phyloP scores from a whole-genome alignment of 2,888 invertebrate species.

The Operophtera brumata region DNA sequence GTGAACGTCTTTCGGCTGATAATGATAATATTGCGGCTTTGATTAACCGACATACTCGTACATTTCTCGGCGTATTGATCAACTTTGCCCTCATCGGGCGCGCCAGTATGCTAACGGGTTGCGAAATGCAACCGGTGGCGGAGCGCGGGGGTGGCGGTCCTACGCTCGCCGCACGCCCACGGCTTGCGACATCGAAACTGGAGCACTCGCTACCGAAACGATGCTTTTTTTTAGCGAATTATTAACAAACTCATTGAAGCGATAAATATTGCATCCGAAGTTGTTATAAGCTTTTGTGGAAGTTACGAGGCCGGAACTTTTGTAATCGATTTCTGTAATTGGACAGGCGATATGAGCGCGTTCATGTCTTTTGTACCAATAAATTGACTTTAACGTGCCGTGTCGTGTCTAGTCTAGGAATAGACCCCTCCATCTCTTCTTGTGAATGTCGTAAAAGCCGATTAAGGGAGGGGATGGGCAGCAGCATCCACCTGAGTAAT shows the following conservation, averaged over 20 bases:
- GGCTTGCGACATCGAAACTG: slow-evolving; percentile 69
- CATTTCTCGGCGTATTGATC: slow-evolving; percentile 35
- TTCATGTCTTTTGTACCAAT: slow-evolving; percentile 25
- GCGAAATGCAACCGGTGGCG: slow-evolving; percentile 38
- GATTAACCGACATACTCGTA: not conserved
- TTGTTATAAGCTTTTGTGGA: slow-evolving; percentile 39
- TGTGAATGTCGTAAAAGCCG: too few species aligned
- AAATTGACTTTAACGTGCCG: not conserved
- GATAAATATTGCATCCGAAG: slow-evolving; percentile 45
- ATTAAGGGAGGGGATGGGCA: too few species aligned
- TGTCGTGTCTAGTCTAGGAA: not conserved
- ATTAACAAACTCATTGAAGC: slow-evolving; percentile 53
- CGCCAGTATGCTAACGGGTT: slow-evolving; percentile 52
- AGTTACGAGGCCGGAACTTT: slow-evolving; percentile 34
- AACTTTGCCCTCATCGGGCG: slow-evolving; percentile 45
- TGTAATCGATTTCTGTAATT: slow-evolving; percentile 28
- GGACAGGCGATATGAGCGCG: slow-evolving; percentile 17
- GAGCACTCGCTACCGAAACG: slow-evolving; percentile 67
- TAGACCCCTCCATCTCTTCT: too few species aligned
- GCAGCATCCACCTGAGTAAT: too few species aligned
- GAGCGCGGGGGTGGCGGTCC: slow-evolving; percentile 61
- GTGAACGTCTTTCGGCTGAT: too few species aligned
- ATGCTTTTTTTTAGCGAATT: slow-evolving; percentile 58
- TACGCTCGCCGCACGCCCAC: slow-evolving; percentile 71
- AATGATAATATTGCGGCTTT: not conserved